Evolutionary conservation across 2,888 invertebrate species (phyloP).

Genomic region (Mactromeris polynyma): DNA sequence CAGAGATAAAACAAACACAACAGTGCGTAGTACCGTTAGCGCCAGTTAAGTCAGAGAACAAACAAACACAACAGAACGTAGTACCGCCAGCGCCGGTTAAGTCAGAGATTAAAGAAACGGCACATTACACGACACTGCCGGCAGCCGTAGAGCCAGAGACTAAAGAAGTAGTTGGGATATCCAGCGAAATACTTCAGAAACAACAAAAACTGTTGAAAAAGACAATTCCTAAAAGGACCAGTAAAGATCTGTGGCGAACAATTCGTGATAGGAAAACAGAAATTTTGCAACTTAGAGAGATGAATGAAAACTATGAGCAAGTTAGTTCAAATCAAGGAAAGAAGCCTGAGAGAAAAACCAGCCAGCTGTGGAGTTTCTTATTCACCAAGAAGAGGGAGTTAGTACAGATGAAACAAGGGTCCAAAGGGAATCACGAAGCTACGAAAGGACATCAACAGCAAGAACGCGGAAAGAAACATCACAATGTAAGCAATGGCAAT

Average conservation of each 20-base stretch:
- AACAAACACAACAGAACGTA: too few species aligned
- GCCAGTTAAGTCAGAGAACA: too few species aligned
- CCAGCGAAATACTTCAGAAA: conserved; percentile 52
- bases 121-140: background rate
- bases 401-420: conserved; percentile 47
- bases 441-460: background rate
- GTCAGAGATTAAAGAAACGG: too few species aligned
- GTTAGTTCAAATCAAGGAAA: background rate
- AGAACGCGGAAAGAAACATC: background rate
- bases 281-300: conserved; percentile 53
- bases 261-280: conserved; percentile 58
- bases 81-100: background rate
- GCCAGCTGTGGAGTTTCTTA: conserved; percentile 59
- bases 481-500: conserved; percentile 18
- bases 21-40: background rate
- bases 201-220: conserved; percentile 58
- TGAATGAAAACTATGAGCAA: background rate
- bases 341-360: conserved; percentile 52
- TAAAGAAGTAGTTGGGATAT: conserved; percentile 34
- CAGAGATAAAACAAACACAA: too few species aligned
- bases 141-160: background rate
- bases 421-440: conserved; percentile 20
- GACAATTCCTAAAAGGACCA: conserved; percentile 46
- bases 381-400: conserved; percentile 55
- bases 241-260: conserved; percentile 56